Conservation (phyloP, 2,888 invertebrate genomes). For the Pollenia amentaria region DNA sequence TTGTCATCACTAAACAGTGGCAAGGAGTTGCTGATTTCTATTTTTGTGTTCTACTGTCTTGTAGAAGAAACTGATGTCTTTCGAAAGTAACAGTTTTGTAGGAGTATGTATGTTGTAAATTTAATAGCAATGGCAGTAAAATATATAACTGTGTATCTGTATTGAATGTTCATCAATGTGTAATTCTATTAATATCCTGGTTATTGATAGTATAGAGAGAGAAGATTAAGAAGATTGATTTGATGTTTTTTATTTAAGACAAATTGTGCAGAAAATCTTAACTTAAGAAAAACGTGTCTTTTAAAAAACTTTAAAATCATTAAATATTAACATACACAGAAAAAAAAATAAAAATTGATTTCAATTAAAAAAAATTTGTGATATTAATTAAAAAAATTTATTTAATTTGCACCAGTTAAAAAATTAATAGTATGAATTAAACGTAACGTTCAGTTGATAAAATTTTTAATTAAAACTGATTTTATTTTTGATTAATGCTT, state of each 20-base stretch:
- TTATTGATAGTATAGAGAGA: constrained; percentile 28
- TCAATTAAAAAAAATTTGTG: too few relatives aligned
- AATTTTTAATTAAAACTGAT: too few relatives aligned
- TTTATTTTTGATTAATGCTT: too few relatives aligned
- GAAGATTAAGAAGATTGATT: constrained; percentile 42
- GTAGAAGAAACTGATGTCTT: background rate
- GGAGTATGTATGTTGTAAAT: constrained; percentile 13
- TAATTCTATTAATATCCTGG: constrained; percentile 59
- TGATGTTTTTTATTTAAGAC: background rate
- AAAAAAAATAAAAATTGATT: too few relatives aligned
- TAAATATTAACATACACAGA: too few relatives aligned
- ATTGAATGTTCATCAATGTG: constrained; percentile 28
- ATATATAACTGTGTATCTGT: constrained; percentile 30
- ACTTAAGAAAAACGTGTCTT: too few relatives aligned
- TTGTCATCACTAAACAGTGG: constrained; percentile 74
- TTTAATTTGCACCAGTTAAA: too few relatives aligned
- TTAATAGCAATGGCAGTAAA: background rate
- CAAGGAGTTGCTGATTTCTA: constrained; percentile 32
- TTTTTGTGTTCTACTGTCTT: background rate
- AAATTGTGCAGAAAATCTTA: too few relatives aligned
- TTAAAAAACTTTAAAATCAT: too few relatives aligned
- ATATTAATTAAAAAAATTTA: too few relatives aligned
- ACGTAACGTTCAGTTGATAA: too few relatives aligned
- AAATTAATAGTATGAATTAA: too few relatives aligned
- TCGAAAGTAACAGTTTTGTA: constrained; percentile 2